Base-by-base conservation (phyloP, 2,888 invertebrate genomes). In the Drosophila flavopinicola region DNA sequence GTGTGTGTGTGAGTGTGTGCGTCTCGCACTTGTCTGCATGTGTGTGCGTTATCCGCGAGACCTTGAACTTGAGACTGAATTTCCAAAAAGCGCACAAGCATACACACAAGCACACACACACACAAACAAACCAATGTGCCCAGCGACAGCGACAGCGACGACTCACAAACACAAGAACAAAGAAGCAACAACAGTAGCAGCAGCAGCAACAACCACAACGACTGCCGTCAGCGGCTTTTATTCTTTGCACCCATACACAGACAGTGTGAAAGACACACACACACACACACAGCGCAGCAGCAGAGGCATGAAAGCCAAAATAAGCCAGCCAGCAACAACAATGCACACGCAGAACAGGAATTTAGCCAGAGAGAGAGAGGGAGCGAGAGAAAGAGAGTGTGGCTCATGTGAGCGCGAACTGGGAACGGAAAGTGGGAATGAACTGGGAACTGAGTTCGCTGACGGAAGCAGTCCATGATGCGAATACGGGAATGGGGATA, bases 11-110 rank as follows among this genome's bases (percentile, higher is more conserved):
- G 17, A 49, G 20, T 65, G 54, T 32, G n/a, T 66, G 58, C 66
- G 67, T 49, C 74, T 69, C 60, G 70, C 69, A 74, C 65, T 75
- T 77, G 75, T 53, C 49, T 72, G 68, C 69, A 57, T 73, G 56
- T 75, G 78, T 85, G 73, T 78, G 83, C 86, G 88, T 89, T 90
- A 90, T 90, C 89, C 90, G 87, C 88, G 89, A 91, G 91, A 90
- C 91, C 91, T 91, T 91, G 91, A 91, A 91, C 91, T 91, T 91
- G 91, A 91, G 90, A 91, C 91, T 90, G 89, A 90, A 90, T 90
- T 90, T 90, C 90, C 90, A 90, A 90, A 90, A 90, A 89, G 87
- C 88, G 75, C 58, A 83, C 66, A 76, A 59, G 71, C 78, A 66
- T 66, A 75, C 74, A 56, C 59, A 75, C 53, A 76, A 35, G 68